Conservation (phyloP, 2,888 invertebrate species). For the Leptarthrus brevirostris region DNA sequence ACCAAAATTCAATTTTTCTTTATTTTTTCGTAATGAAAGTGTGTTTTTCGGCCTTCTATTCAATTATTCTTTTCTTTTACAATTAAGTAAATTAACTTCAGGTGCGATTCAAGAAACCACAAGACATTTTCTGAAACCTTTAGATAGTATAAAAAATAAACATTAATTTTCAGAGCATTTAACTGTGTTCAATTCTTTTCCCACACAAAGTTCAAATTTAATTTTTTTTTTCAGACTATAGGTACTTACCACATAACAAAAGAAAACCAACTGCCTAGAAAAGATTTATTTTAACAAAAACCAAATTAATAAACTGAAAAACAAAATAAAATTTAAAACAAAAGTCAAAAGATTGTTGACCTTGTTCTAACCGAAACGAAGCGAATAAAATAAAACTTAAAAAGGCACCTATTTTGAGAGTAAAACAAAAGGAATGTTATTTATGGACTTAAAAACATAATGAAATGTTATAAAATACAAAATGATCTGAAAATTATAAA, state of each 20-base stretch:
- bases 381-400: background rate
- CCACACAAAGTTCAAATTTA: constrained; percentile 1
- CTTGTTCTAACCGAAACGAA: background rate
- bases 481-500: background rate
- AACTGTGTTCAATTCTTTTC: constrained; percentile 4
- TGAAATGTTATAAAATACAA: constrained; percentile 9
- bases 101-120: too few relatives aligned
- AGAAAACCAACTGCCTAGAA: background rate
- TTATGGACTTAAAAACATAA: constrained; percentile 23
- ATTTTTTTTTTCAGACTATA: background rate
- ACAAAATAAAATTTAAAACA: constrained; percentile 43
- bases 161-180: too few relatives aligned
- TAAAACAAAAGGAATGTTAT: constrained; percentile 18
- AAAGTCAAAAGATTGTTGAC: constrained; percentile 49
- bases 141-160: too few relatives aligned
- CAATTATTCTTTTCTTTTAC: too few relatives aligned
- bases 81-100: too few relatives aligned
- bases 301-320: constrained; percentile 7
- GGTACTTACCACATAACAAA: background rate
- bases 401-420: constrained; percentile 20
- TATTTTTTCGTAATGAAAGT: too few relatives aligned
- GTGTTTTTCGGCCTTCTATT: too few relatives aligned
- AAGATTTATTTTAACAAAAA: background rate
- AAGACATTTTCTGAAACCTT: too few relatives aligned
- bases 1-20: constrained; percentile 35